A percentile compares a stretch with the other conserved stretches of the same genome.
Evolutionary conservation across 2,888 invertebrate genomes (phyloP).

Genomic region (Macropis europaea): DNA sequence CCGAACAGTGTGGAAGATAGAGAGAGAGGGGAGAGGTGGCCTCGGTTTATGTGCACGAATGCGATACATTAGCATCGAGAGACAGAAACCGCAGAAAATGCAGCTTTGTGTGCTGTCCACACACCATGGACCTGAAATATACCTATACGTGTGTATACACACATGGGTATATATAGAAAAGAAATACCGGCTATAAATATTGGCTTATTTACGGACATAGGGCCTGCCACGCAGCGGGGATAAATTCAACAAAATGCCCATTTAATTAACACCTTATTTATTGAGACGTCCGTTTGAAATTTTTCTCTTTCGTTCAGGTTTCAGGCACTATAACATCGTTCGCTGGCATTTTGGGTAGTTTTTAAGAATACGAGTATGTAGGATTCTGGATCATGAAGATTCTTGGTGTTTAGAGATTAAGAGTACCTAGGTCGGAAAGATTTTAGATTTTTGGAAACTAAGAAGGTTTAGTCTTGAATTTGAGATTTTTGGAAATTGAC

Average conservation of each 20-base stretch:
- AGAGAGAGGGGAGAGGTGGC: neutral
- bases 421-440: no score
- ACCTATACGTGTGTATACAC: neutral
- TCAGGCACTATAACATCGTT: no score
- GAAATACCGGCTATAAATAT: conserved; percentile 75
- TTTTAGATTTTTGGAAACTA: no score
- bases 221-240: conserved; percentile 63
- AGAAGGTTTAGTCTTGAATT: no score
- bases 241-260: conserved; percentile 77
- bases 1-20: neutral
- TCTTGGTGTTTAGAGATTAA: no score
- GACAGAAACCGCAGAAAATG: conserved; percentile 57
- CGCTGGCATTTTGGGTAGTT: no score
- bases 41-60: conserved; percentile 24
- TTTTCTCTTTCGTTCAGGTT: neutral
- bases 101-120: conserved; percentile 36
- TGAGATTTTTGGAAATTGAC: no score
- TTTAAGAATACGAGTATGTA: no score
- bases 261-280: conserved; percentile 80
- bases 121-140: conserved; percentile 38
- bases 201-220: conserved; percentile 75
- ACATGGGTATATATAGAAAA: conserved; percentile 24
- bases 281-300: conserved; percentile 71
- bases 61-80: conserved; percentile 54
- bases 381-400: no score